Evolutionary conservation across 2,888 invertebrate species (phyloP), one percentile per base, ranked within the genome.

Genomic region (Chaetoderma sp.): DNA sequence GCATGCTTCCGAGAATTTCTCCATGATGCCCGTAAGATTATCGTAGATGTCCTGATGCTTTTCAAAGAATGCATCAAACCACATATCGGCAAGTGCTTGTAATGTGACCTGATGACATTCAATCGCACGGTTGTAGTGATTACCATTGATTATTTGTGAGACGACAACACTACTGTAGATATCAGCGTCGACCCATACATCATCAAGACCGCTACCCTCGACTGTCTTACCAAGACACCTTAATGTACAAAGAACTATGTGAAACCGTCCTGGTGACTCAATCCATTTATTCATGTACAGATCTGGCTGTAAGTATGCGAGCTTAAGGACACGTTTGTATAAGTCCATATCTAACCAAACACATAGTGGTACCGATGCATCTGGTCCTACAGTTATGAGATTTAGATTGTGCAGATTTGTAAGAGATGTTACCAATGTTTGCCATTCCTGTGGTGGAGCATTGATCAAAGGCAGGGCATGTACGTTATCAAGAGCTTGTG

Each of bases 221-320:
- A 61, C 27, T 23, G 63, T 58, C 27, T 44, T 10, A 4, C 49
- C 49, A 47, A 45, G 36, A 23, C 45, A 57, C 23, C 63, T 1
- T 3, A 63, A 49, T 13, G 63, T 58, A 58, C 63, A 63, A 1
- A 63, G 16, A 5, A 58, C 45, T 23, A 36, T 63, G 23, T 63
- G 58, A 28, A 63, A 58, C 27, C 28, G 57, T 16, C 63, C 63
- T n/a, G 21, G 13, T 8, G 16, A 8, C 8, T 27, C 30, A 27
- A 57, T 49, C 63, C 57, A 63, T 49, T 58, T 63, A 49, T 63
- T 49, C 30, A 32, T 63, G 58, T 13, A 63, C n/a, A n/a, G n/a
- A 25, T 58, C 3, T 6, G 57, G 57, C 23, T 58, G n/a, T n/a
- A 63, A 4, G 23, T 58, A 47, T 28, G 57, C 32, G 8, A 63